A percentile compares a stretch with the other conserved stretches of the same genome.
These are phyloP conservation scores for Crioceris asparagi DNA, from an alignment of 2,888 invertebrate species.

Conservation along the genomic window DNA sequence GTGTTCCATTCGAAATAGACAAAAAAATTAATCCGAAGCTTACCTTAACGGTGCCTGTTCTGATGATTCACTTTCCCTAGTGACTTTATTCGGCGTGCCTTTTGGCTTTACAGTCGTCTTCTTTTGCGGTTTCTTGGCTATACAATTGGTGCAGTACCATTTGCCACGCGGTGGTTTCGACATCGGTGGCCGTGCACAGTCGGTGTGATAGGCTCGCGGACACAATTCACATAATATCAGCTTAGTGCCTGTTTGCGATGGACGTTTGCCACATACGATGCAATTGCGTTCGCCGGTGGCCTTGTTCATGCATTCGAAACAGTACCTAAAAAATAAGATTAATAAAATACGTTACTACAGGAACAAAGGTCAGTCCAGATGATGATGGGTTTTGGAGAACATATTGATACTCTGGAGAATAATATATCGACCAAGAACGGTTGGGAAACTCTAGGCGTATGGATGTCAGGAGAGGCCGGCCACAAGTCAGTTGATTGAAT, in stretches of 20 bases:
- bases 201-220: slow-evolving; percentile 83
- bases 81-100: slow-evolving; percentile 40
- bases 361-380: too few relatives aligned
- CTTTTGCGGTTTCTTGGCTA: slow-evolving; percentile 66
- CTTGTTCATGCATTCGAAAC: slow-evolving; percentile 90
- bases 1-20: too few relatives aligned
- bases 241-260: slow-evolving; percentile 41
- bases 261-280: slow-evolving; percentile 79
- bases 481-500: too few relatives aligned
- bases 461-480: too few relatives aligned
- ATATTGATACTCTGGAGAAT: too few relatives aligned
- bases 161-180: slow-evolving; percentile 51
- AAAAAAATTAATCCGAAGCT: slow-evolving; percentile 6
- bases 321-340: slow-evolving; percentile 74
- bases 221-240: slow-evolving; percentile 84
- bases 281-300: slow-evolving; percentile 88
- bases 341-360: not conserved
- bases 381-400: too few relatives aligned
- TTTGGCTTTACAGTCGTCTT: slow-evolving; percentile 49
- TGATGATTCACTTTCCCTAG: slow-evolving; percentile 46
- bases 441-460: too few relatives aligned
- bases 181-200: slow-evolving; percentile 83
- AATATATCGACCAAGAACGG: too few relatives aligned
- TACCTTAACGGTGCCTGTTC: slow-evolving; percentile 47
- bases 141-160: slow-evolving; percentile 73